A percentile compares a stretch with the other conserved stretches of the same genome.
Conservation (phyloP, 2,888 invertebrate species). For the Synanthedon formicaeformis region DNA sequence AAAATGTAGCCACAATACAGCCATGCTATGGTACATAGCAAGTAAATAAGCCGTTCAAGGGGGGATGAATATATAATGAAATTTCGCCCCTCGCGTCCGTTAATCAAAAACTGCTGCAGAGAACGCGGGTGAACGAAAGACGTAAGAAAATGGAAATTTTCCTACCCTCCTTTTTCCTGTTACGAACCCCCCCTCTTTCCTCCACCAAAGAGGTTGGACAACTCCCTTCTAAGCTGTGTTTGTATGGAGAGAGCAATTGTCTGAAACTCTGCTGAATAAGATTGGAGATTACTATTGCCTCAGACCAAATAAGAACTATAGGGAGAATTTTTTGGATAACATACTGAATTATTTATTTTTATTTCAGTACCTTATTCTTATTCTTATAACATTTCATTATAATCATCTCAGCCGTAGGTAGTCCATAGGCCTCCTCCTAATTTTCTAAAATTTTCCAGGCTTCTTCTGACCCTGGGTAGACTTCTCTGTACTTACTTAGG, state of each 20-base stretch:
- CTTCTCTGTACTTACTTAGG: no score
- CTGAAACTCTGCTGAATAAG: no score
- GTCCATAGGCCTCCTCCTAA: no score
- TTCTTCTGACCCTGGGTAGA: no score
- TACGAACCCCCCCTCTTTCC: conserved; percentile 31
- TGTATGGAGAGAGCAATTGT: conserved; percentile 25
- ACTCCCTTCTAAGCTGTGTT: conserved; percentile 26
- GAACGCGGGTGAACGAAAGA: conserved; percentile 44
- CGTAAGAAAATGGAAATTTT: conserved; percentile 71
- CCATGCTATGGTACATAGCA: conserved; percentile 14
- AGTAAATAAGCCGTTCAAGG: conserved; percentile 40
- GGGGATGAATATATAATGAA: conserved; percentile 67
- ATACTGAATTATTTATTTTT: no score
- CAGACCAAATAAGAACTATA: no score
- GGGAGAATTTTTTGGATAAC: no score
- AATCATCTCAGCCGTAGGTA: no score
- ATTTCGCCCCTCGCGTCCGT: conserved; percentile 63
- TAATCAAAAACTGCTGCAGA: conserved; percentile 69
- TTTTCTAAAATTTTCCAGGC: no score
- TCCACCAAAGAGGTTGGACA: conserved; percentile 34
- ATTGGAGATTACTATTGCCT: no score
- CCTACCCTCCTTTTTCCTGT: conserved; percentile 71
- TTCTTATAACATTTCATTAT: no score
- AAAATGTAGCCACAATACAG: conserved; percentile 26
- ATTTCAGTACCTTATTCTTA: no score